A percentile compares a stretch with the other conserved stretches of the same genome.
Conservation (phyloP, 2,888 invertebrate genomes). For the Tineola bisselliella region DNA sequence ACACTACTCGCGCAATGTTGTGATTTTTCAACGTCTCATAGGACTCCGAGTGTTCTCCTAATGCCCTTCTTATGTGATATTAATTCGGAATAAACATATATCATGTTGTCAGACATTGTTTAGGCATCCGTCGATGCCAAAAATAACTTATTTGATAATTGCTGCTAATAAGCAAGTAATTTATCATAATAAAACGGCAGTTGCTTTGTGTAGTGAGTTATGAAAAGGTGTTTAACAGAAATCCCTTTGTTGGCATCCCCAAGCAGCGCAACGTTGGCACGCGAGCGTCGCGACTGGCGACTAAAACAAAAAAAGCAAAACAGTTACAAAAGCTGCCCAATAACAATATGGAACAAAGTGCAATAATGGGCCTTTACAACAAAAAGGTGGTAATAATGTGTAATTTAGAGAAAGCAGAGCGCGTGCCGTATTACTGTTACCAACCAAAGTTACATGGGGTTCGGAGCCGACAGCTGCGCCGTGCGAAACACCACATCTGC, state of each 20-base stretch:
- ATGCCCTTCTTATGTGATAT: neutral
- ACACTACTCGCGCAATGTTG: neutral
- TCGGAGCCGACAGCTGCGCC: conserved; percentile 52
- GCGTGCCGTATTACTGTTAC: conserved; percentile 49
- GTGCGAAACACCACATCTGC: conserved; percentile 46
- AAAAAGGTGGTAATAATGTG: conserved; percentile 36
- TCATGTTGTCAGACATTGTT: neutral
- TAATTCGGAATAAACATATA: neutral
- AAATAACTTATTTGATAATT: neutral
- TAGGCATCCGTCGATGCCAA: neutral
- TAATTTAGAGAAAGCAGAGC: conserved; percentile 59
- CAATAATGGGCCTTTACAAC: neutral
- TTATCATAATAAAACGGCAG: neutral
- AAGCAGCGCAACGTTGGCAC: neutral
- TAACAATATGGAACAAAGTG: neutral
- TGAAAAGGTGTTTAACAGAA: conserved; percentile 2
- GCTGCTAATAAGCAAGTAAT: neutral
- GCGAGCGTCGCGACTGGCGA: neutral
- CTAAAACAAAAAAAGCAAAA: conserved; percentile 1
- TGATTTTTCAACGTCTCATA: conserved; percentile 11
- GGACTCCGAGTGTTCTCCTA: neutral
- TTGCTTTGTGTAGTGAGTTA: neutral
- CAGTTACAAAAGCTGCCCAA: neutral
- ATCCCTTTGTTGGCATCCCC: neutral
- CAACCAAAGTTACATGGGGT: conserved; percentile 23